Evolutionary conservation across 2,113 vertebrate genomes (phyloP).

Genomic region (Talpa occidentalis): DNA sequence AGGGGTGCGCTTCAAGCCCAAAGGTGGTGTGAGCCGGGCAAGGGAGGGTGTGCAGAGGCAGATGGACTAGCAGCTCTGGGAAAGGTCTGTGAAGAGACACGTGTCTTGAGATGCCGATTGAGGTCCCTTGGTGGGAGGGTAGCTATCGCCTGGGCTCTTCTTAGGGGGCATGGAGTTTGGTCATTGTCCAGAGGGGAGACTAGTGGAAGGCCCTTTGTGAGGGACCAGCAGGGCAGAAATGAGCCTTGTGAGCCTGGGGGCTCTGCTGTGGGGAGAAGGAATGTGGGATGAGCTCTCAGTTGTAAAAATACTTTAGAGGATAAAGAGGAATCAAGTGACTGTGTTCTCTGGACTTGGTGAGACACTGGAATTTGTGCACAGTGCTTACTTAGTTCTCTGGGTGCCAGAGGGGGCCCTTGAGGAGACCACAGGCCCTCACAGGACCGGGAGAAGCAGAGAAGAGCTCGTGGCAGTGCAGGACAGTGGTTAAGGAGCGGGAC

Average conservation of each 20-base stretch:
- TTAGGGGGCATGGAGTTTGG: not conserved
- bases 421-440: not conserved
- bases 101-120: not conserved
- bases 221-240: not conserved
- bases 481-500: not conserved
- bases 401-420: not conserved
- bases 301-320: not conserved
- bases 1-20: not conserved
- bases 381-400: not conserved
- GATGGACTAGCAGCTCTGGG: not conserved
- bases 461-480: rapidly evolving
- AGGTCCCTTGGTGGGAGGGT: not conserved
- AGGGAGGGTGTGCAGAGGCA: not conserved
- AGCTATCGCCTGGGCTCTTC: not conserved
- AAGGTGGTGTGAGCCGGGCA: not conserved
- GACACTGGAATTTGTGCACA: not conserved
- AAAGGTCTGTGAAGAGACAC: not conserved
- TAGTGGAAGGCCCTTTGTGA: not conserved
- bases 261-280: not conserved
- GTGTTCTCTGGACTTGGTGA: not conserved
- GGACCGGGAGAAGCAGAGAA: not conserved
- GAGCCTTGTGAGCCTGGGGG: not conserved
- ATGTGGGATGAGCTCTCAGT: not conserved
- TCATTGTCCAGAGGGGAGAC: not conserved
- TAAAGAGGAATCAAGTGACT: not conserved